These are phyloP conservation scores for Melanargia galathea DNA, from an alignment of 2,888 invertebrate genomes.

Conservation along the genomic window DNA sequence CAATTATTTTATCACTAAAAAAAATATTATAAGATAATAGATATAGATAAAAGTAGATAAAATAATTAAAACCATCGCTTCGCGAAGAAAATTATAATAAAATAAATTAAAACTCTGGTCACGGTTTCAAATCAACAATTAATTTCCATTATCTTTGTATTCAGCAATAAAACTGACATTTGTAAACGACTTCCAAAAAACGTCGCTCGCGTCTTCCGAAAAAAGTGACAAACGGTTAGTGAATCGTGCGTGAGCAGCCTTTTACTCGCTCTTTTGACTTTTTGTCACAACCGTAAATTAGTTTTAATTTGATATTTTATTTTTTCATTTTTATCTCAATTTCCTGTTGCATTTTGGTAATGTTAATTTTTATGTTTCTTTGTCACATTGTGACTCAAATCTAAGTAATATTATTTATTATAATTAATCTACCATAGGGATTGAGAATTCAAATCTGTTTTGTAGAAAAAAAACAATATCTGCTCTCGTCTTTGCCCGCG, in stretches of 20 bases:
- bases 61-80: background rate
- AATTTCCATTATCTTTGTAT: slow-evolving; percentile 37
- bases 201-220: slow-evolving; percentile 25
- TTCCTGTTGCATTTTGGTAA: too few species aligned
- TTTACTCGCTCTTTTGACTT: background rate
- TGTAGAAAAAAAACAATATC: too few species aligned
- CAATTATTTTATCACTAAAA: too few species aligned
- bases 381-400: too few species aligned
- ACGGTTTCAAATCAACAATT: slow-evolving; percentile 30
- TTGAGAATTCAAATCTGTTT: too few species aligned
- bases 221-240: slow-evolving; percentile 30
- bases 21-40: too few species aligned
- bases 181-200: slow-evolving; percentile 34
- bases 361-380: too few species aligned
- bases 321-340: background rate
- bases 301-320: background rate
- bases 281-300: background rate
- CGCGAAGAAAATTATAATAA: slow-evolving; percentile 10
- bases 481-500: too few species aligned
- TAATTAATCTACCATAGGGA: too few species aligned
- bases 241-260: background rate
- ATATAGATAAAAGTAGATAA: background rate
- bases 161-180: slow-evolving; percentile 30
- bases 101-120: slow-evolving; percentile 38
- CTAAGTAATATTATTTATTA: too few species aligned